phyloP scores from a whole-genome alignment of 2,113 vertebrate genomes.

The Ptilorrhoa leucosticta region DNA sequence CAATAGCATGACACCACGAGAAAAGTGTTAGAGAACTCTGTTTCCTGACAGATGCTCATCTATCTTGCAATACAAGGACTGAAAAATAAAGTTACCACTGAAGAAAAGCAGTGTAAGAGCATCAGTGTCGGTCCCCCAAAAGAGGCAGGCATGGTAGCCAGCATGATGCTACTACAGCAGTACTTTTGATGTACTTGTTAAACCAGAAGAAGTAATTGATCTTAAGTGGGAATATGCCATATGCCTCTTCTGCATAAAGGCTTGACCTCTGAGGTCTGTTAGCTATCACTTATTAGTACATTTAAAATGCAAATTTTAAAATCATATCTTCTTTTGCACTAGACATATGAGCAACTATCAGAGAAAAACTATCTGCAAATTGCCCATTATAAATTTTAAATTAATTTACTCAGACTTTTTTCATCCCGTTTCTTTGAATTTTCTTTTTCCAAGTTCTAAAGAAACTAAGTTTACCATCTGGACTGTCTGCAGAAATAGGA shows the following conservation, averaged over 20 bases:
- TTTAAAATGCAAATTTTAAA: background rate
- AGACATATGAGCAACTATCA: background rate
- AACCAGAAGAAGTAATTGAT: background rate
- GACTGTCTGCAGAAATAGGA: background rate
- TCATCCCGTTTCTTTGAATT: background rate
- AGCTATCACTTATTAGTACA: background rate
- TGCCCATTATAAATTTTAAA: background rate
- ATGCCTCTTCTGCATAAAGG: background rate
- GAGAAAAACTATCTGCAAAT: background rate
- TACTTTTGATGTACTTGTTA: background rate
- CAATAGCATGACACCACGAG: background rate
- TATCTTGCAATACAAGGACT: background rate
- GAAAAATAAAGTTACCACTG: background rate
- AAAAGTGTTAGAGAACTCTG: background rate
- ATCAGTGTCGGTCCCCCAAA: accelerated
- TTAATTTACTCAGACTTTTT: background rate
- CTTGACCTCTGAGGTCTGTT: background rate
- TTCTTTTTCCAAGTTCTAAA: background rate
- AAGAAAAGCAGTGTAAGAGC: background rate
- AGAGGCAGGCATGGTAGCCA: background rate
- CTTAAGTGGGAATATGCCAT: background rate
- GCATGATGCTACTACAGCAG: background rate
- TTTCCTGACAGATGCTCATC: background rate
- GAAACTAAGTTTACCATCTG: background rate
- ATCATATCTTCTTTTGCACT: background rate